These are phyloP conservation scores for Anas bahamensis DNA, from an alignment of 2,797 vertebrate genomes.

Conservation along the genomic window DNA sequence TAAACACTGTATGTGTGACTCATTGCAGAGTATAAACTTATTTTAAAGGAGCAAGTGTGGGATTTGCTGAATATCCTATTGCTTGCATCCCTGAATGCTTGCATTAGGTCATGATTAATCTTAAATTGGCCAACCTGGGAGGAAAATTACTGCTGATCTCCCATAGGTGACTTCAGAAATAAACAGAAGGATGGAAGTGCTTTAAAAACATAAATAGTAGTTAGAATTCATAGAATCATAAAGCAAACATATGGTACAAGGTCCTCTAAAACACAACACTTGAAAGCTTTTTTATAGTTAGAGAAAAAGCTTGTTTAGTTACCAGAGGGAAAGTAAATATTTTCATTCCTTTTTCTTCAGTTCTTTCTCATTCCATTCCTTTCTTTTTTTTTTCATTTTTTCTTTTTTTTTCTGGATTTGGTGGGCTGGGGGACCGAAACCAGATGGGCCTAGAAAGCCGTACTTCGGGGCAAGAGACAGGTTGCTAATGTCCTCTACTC, in stretches of 20 bases:
- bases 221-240: conserved; percentile 39
- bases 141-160: conserved; percentile 26
- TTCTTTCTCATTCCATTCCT: neutral
- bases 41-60: conserved; percentile 33
- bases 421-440: neutral
- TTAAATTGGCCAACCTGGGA: conserved; percentile 6
- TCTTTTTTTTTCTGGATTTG: neutral
- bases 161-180: conserved; percentile 47
- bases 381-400: neutral
- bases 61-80: conserved; percentile 42
- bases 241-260: conserved; percentile 45
- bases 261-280: conserved; percentile 36
- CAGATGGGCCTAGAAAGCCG: neutral
- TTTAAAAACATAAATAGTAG: conserved; percentile 42
- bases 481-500: neutral
- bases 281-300: conserved; percentile 39
- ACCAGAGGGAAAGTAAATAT: conserved; percentile 29
- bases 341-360: conserved; percentile 14
- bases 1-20: conserved; percentile 48
- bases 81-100: conserved; percentile 21
- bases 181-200: conserved; percentile 14
- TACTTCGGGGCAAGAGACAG: neutral
- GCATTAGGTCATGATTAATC: conserved; percentile 50
- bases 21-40: conserved; percentile 47
- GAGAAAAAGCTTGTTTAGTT: conserved; percentile 17